These are phyloP conservation scores for Delphinapterus leucas DNA, from an alignment of 2,113 vertebrate species.

Conservation along the genomic window DNA sequence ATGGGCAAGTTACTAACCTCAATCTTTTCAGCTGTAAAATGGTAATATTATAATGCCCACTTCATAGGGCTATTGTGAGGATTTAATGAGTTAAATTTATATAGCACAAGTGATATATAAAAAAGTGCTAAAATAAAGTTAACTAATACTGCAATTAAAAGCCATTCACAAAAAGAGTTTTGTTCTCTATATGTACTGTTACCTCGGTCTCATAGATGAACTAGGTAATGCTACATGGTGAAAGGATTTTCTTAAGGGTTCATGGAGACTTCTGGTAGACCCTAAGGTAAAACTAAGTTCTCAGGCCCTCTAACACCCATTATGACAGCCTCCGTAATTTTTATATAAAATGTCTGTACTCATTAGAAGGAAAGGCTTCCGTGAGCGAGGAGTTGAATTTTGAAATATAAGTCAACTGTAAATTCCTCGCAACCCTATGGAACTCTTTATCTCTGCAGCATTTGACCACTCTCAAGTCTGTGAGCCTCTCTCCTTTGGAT, in stretches of 20 bases:
- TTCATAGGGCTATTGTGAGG: neutral
- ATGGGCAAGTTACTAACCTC: neutral
- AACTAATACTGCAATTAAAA: neutral
- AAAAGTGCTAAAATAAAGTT: neutral
- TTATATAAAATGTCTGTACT: neutral
- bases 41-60: neutral
- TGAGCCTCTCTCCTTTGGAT: neutral
- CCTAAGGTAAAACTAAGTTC: neutral
- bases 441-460: neutral
- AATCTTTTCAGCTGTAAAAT: neutral
- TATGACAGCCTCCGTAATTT: neutral
- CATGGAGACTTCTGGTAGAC: neutral
- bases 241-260: neutral
- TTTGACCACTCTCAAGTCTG: neutral
- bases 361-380: neutral
- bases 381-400: neutral
- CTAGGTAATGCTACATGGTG: neutral
- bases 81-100: neutral
- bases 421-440: neutral
- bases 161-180: neutral
- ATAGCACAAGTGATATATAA: neutral
- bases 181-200: neutral
- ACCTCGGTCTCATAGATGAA: neutral
- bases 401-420: neutral
- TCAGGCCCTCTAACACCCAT: neutral